Evolutionary conservation across 2,797 vertebrate genomes (phyloP).

Genomic region (Mycteria americana): DNA sequence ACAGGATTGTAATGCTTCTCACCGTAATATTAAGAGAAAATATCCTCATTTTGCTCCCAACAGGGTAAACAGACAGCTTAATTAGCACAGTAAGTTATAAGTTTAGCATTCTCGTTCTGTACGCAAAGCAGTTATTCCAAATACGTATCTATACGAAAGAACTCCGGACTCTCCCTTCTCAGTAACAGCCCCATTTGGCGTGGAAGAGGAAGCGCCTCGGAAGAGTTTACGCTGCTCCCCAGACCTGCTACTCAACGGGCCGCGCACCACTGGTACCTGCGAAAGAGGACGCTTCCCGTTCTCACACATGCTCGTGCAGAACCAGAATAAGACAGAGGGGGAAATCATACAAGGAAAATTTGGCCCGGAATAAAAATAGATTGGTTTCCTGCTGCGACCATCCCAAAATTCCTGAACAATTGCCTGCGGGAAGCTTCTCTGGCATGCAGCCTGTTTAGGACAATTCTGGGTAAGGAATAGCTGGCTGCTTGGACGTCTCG

Average conservation of each 20-base stretch:
- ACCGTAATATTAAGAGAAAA: neutral
- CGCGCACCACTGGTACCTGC: neutral
- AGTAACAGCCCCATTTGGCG: neutral
- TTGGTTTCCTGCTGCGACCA: neutral
- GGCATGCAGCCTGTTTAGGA: slow-evolving; percentile 7
- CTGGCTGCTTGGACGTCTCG: neutral
- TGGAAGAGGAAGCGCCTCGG: neutral
- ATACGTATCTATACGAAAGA: neutral
- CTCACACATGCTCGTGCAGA: neutral
- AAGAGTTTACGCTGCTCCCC: neutral
- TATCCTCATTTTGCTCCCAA: neutral
- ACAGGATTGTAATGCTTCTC: neutral
- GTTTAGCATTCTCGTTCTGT: neutral
- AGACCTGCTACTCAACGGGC: neutral
- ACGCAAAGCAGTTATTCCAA: neutral
- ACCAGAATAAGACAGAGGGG: neutral
- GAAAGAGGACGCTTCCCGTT: neutral
- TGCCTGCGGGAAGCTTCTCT: neutral
- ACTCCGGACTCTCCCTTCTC: neutral
- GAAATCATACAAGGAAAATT: neutral
- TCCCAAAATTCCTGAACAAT: slow-evolving; percentile 37
- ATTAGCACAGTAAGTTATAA: neutral
- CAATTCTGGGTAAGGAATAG: neutral
- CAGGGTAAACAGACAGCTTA: neutral
- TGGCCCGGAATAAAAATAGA: slow-evolving; percentile 27